Conservation (phyloP, 2,888 invertebrate species). For the Periphyllus acericola region DNA sequence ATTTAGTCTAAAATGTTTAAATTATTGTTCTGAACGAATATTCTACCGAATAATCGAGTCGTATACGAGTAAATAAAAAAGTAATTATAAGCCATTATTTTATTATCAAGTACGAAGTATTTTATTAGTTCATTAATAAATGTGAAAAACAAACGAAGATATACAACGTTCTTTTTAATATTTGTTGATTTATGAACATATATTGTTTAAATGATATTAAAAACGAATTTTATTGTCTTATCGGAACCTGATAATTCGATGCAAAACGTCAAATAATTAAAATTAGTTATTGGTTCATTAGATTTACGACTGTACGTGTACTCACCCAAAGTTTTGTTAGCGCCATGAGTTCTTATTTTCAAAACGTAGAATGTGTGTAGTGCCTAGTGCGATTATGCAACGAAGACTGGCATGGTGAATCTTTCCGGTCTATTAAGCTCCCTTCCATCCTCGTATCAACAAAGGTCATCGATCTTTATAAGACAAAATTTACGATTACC, state of each 20-base stretch:
- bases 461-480: constrained; percentile 57
- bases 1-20: too few relatives aligned
- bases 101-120: too few relatives aligned
- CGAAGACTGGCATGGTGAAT: constrained; percentile 48
- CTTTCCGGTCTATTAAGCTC: constrained; percentile 37
- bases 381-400: constrained; percentile 54
- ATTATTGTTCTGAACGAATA: too few relatives aligned
- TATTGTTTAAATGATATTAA: too few relatives aligned
- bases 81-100: too few relatives aligned
- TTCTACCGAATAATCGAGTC: too few relatives aligned
- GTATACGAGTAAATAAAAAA: too few relatives aligned
- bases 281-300: background rate
- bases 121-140: too few relatives aligned
- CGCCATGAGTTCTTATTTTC: constrained; percentile 28
- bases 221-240: too few relatives aligned
- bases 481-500: constrained; percentile 32
- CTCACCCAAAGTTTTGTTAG: constrained; percentile 37
- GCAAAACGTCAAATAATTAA: background rate
- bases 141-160: too few relatives aligned
- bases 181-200: too few relatives aligned
- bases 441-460: constrained; percentile 40
- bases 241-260: background rate
- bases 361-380: constrained; percentile 47
- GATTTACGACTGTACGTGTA: background rate
- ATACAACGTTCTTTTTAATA: too few relatives aligned